Evolutionary conservation across 2,888 invertebrate species (phyloP).

Genomic region (Eutolmus rufibarbis): DNA sequence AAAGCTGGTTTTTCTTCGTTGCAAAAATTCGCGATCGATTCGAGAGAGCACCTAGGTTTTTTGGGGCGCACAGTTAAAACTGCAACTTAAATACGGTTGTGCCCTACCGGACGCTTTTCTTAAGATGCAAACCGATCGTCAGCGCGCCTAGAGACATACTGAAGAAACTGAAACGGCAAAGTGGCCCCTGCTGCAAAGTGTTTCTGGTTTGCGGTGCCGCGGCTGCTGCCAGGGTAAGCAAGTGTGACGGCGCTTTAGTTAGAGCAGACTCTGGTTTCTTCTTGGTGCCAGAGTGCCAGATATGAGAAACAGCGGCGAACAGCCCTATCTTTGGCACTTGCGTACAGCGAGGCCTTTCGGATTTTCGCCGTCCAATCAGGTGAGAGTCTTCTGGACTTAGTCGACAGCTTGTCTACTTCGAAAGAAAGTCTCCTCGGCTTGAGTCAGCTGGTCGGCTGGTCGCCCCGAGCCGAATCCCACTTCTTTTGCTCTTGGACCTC

Average conservation of each 20-base stretch:
- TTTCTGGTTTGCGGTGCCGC: constrained; percentile 22
- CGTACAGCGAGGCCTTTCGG: background rate
- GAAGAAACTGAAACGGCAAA: constrained; percentile 30
- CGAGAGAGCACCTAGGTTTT: background rate
- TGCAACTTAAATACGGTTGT: background rate
- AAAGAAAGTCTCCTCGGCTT: constrained; percentile 1
- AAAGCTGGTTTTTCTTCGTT: background rate
- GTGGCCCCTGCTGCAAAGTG: background rate
- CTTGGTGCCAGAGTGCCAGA: background rate
- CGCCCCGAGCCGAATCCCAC: background rate
- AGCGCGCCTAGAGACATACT: constrained; percentile 42
- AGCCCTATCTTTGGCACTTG: constrained; percentile 20
- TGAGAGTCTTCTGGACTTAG: background rate
- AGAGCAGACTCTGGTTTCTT: background rate
- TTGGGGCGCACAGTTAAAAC: background rate
- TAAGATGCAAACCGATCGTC: constrained; percentile 18
- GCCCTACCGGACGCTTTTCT: background rate
- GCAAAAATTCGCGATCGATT: background rate
- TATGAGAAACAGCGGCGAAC: background rate
- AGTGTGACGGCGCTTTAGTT: background rate
- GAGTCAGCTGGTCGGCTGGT: constrained; percentile 1
- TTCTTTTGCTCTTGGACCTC: background rate
- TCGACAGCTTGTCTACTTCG: constrained; percentile 40
- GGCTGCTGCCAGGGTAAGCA: background rate
- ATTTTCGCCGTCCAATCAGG: constrained; percentile 6